phyloP scores from a whole-genome alignment of 2,797 vertebrate species.

The Glossophaga mutica region DNA sequence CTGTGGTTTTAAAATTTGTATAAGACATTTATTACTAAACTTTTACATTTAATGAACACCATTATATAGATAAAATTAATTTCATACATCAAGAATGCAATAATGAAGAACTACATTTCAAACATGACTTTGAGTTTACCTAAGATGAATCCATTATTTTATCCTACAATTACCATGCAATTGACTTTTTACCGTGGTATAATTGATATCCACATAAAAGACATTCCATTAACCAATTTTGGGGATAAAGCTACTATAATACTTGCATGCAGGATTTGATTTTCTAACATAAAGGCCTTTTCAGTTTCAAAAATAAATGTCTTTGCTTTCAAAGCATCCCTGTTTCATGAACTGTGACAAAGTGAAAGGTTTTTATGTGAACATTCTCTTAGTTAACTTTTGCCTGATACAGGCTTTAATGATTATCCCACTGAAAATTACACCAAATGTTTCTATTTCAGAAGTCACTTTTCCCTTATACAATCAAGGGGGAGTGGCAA shows the following conservation, averaged over 20 bases:
- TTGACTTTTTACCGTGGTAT: constrained; percentile 67
- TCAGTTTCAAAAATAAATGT: constrained; percentile 38
- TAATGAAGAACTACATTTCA: constrained; percentile 70
- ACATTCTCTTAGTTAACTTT: constrained; percentile 58
- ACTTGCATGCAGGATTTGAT: constrained; percentile 26
- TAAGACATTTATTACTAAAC: constrained; percentile 60
- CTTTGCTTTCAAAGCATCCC: constrained; percentile 37
- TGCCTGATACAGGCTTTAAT: background rate
- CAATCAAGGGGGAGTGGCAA: background rate
- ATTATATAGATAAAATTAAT: constrained; percentile 74
- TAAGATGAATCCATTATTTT: constrained; percentile 74
- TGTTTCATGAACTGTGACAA: background rate
- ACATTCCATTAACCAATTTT: constrained; percentile 65
- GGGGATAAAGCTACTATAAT: constrained; percentile 65
- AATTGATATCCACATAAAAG: constrained; percentile 73
- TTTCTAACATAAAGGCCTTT: constrained; percentile 50
- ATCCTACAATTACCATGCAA: constrained; percentile 72
- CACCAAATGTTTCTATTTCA: constrained; percentile 53
- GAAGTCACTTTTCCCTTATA: constrained; percentile 32
- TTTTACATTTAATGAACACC: constrained; percentile 68
- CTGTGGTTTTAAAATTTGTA: constrained; percentile 45
- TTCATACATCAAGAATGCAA: constrained; percentile 67
- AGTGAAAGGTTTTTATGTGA: constrained; percentile 43
- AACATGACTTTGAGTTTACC: constrained; percentile 66
- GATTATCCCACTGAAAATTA: constrained; percentile 34